Evolutionary conservation across 1,140 invertebrate genomes (phyloP), one percentile per base, ranked within the genome.

Genomic region (Rhizoglyphus robini): DNA sequence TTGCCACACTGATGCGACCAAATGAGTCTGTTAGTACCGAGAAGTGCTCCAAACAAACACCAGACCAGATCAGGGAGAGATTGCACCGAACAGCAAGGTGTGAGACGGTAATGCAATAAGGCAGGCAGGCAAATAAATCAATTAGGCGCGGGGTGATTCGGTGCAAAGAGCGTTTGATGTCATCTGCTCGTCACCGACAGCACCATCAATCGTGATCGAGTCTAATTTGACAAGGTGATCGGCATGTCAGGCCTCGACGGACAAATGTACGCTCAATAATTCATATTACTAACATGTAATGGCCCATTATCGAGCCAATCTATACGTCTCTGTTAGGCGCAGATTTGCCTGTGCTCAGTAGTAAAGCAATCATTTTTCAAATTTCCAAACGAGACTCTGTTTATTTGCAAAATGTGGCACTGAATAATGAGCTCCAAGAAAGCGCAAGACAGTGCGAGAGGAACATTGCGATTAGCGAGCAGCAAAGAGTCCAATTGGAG

Each of bases 211-310:
- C 51, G 51, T 54, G 51, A 54, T 32, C 31, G 20, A 25, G 20
- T 23, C 8, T 54, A 54, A 54, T 54, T 54, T 54, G 51, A 54
- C 51, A 54, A 54, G 51, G 51, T 54, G 51, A 54, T 54, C 20
- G 41, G 23, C 23, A 54, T 54, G 8, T 54, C 8, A 20, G 8
- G 23, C 5, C 51, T 8, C 51, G 51, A 54, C n/a, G n/a, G n/a
- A n/a, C 51, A 54, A 54, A 54, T 54, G 51, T 54, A 54, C 20
- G 8, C 51, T 54, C 20, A 5, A 54, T 8, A 11, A 5, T 8
- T 54, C 8, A 54, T 54, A 18, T 18, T 8, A 8, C 8, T 32
- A 54, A 5, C 8, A 8, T 23, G 51, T 8, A 27, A 8, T 32
- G 8, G 51, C 8, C 20, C 51, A 41, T 41, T 41, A 41, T 41